Conservation (phyloP, 2,113 vertebrate species). For the Rhinogobius similis region DNA sequence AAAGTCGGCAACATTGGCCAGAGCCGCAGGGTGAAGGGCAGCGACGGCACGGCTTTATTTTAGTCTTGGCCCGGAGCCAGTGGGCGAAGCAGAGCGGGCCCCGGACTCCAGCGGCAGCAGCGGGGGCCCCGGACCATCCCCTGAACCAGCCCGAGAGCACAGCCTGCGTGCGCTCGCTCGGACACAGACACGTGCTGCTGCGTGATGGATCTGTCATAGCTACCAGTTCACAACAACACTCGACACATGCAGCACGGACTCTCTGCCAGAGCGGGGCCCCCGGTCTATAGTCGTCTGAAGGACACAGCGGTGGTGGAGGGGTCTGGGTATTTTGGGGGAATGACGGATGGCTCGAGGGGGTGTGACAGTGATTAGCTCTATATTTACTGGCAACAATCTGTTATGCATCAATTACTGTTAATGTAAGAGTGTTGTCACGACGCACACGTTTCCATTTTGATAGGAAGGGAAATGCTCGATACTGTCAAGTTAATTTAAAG, state of each 20-base stretch:
- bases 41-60: constrained; percentile 49
- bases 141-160: constrained; percentile 45
- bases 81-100: constrained; percentile 56
- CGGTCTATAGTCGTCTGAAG: constrained; percentile 25
- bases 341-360: background rate
- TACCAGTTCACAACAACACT: constrained; percentile 56
- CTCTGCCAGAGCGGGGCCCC: constrained; percentile 11
- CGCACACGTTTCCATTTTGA: too few relatives aligned
- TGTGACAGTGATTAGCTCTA: background rate
- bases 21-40: constrained; percentile 77
- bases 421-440: background rate
- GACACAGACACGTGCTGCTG: constrained; percentile 72
- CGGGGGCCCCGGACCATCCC: constrained; percentile 59
- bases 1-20: constrained; percentile 68
- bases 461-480: too few relatives aligned
- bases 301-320: constrained; percentile 11
- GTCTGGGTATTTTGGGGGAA: constrained; percentile 9
- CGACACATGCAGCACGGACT: background rate
- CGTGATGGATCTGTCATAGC: constrained; percentile 79
- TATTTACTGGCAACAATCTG: background rate
- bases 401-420: background rate
- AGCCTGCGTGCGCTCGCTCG: constrained; percentile 61
- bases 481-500: too few relatives aligned
- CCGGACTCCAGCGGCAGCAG: constrained; percentile 62
- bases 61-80: constrained; percentile 73